Evolutionary conservation across 2,888 invertebrate species (phyloP).

Genomic region (Drosophila austrosaltans): DNA sequence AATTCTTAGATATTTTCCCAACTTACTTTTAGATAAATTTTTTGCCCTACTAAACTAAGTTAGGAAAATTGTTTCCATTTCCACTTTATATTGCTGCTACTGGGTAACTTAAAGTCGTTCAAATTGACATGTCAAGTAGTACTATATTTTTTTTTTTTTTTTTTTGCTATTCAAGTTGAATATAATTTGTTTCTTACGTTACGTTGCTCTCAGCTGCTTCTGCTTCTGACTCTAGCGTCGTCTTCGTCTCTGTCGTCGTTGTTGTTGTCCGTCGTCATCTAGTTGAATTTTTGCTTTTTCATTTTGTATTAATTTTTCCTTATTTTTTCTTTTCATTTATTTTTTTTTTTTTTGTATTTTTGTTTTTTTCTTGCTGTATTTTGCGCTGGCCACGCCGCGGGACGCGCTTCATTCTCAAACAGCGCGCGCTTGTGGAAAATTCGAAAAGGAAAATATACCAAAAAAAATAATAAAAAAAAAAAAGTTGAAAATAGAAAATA

Average conservation of each 20-base stretch:
- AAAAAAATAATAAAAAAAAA: not conserved
- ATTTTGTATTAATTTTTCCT: slow-evolving; percentile 24
- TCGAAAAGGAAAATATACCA: slow-evolving; percentile 40
- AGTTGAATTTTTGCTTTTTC: slow-evolving; percentile 47
- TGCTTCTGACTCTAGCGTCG: slow-evolving; percentile 14
- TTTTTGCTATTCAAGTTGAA: slow-evolving; percentile 60
- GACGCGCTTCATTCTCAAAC: slow-evolving; percentile 71
- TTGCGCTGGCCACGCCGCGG: slow-evolving; percentile 70
- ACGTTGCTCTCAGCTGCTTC: slow-evolving; percentile 56
- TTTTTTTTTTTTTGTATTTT: slow-evolving; percentile 53
- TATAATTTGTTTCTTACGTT: slow-evolving; percentile 75
- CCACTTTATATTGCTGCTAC: too few species aligned
- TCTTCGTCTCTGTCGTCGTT: slow-evolving; percentile 24
- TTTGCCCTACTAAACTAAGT: too few species aligned
- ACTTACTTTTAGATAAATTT: too few species aligned
- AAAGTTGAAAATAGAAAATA: not conserved
- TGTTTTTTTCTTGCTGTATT: slow-evolving; percentile 47
- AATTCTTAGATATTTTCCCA: too few species aligned
- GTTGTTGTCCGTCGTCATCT: slow-evolving; percentile 32
- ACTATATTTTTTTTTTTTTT: slow-evolving; percentile 10
- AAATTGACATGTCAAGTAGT: not conserved
- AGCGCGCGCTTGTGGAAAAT: slow-evolving; percentile 71
- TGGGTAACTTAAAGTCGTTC: not conserved
- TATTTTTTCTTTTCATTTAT: slow-evolving; percentile 29
- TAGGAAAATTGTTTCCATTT: too few species aligned